phyloP scores from a whole-genome alignment of 2,797 vertebrate genomes.

The Rhinatrema bivittatum region DNA sequence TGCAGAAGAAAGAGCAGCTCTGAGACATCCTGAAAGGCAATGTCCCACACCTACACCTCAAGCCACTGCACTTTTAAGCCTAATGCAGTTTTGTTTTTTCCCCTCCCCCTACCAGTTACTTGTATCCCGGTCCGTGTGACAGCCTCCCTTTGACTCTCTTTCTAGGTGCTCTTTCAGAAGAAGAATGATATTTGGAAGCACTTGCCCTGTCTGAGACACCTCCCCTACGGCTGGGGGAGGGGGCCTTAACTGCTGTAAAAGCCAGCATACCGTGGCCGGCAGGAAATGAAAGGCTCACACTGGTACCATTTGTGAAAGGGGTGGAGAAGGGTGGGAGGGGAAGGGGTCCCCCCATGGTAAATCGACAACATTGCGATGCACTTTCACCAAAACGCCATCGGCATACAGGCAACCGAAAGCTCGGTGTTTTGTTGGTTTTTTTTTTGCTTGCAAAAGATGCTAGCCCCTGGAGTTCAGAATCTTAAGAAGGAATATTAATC shows the following conservation, averaged over 20 bases:
- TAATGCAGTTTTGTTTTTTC: not conserved
- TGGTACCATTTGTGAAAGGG: not conserved
- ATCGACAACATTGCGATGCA: not conserved
- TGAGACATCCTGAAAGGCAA: constrained; percentile 15
- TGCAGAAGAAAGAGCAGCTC: constrained; percentile 23
- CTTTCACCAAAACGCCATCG: constrained; percentile 7
- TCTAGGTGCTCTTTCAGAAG: not conserved
- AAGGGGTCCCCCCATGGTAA: not conserved
- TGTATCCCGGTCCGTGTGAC: too few relatives aligned
- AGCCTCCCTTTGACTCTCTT: not conserved
- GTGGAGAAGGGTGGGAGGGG: not conserved
- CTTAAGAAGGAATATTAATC: constrained; percentile 27
- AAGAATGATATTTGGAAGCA: not conserved
- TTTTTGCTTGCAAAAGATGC: constrained; percentile 25
- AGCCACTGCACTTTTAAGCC: not conserved
- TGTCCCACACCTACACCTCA: not conserved
- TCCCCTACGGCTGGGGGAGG: constrained; percentile 2
- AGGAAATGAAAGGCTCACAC: not conserved
- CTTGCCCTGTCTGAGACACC: not conserved
- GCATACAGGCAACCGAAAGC: constrained; percentile 1
- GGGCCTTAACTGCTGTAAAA: not conserved
- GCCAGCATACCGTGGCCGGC: not conserved
- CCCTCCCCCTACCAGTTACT: not conserved
- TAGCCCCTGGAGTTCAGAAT: constrained; percentile 25
- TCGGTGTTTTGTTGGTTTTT: constrained; percentile 16